Conservation (phyloP, 2,797 vertebrate species). For the Liasis olivaceus region DNA sequence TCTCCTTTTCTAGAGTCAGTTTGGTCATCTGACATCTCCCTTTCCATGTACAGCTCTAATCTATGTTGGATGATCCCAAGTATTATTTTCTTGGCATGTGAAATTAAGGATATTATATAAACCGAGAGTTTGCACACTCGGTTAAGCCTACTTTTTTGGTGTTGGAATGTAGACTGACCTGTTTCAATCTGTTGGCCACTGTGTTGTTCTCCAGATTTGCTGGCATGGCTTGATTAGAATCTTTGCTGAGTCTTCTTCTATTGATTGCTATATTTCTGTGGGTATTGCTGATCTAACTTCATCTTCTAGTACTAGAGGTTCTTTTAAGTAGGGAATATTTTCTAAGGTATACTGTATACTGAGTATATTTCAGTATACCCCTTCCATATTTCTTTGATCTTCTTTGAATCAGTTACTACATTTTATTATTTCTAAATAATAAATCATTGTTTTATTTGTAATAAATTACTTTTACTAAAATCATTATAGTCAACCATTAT, state of each 20-base stretch:
- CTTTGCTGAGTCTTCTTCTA: neutral
- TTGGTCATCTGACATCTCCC: neutral
- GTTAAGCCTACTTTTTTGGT: neutral
- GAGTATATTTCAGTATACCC: too few species aligned
- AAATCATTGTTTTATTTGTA: neutral
- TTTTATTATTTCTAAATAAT: neutral
- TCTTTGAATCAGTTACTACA: neutral
- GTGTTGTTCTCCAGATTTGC: neutral
- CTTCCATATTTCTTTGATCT: too few species aligned
- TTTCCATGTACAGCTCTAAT: neutral
- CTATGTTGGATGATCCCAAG: neutral
- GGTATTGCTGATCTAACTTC: neutral
- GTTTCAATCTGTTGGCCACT: neutral
- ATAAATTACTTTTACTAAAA: neutral
- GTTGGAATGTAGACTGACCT: neutral
- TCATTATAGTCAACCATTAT: neutral
- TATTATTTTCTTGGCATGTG: neutral
- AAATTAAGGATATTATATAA: neutral
- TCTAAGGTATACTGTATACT: too few species aligned
- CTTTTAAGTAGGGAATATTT: too few species aligned
- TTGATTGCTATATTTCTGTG: neutral
- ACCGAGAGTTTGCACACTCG: neutral
- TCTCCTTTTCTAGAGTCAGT: neutral
- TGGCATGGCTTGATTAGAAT: neutral
- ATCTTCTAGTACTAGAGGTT: too few species aligned